phyloP scores from a whole-genome alignment of 2,888 invertebrate species.

The Brachypterus glaber region DNA sequence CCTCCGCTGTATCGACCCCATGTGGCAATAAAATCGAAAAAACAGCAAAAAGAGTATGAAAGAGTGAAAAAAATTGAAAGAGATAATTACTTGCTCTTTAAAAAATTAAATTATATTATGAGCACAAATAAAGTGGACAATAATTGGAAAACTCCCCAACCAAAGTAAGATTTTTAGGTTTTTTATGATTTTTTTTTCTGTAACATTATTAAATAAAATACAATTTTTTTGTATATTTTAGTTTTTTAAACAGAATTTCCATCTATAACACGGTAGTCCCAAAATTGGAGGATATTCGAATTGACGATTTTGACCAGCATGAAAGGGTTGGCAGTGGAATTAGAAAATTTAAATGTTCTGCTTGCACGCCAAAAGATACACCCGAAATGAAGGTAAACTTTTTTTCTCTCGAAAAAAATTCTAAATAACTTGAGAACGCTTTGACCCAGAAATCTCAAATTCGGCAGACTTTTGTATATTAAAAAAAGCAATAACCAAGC shows the following conservation, averaged over 20 bases:
- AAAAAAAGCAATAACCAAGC: no score
- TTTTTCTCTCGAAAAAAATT: background rate
- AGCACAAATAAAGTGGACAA: constrained; percentile 56
- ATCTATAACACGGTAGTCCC: constrained; percentile 22
- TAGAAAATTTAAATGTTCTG: constrained; percentile 24
- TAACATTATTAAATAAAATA: background rate
- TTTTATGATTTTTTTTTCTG: constrained; percentile 3
- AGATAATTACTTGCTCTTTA: constrained; percentile 60
- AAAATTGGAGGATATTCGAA: constrained; percentile 12
- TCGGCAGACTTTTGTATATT: no score
- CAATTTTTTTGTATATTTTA: constrained; percentile 2
- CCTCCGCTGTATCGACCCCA: constrained; percentile 56
- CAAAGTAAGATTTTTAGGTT: constrained; percentile 41
- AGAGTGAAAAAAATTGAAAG: constrained; percentile 52
- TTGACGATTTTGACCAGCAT: constrained; percentile 19
- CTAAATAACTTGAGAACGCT: no score
- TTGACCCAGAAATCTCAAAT: no score
- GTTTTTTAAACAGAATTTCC: constrained; percentile 19
- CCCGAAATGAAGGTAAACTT: constrained; percentile 10
- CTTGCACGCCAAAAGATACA: constrained; percentile 21
- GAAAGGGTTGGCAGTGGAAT: constrained; percentile 12
- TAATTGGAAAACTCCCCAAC: constrained; percentile 54
- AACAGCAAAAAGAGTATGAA: constrained; percentile 59
- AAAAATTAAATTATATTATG: constrained; percentile 59
- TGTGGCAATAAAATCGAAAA: constrained; percentile 58